Conservation (phyloP, 2,888 invertebrate species). For the Vannuccia rotundouncinata region DNA sequence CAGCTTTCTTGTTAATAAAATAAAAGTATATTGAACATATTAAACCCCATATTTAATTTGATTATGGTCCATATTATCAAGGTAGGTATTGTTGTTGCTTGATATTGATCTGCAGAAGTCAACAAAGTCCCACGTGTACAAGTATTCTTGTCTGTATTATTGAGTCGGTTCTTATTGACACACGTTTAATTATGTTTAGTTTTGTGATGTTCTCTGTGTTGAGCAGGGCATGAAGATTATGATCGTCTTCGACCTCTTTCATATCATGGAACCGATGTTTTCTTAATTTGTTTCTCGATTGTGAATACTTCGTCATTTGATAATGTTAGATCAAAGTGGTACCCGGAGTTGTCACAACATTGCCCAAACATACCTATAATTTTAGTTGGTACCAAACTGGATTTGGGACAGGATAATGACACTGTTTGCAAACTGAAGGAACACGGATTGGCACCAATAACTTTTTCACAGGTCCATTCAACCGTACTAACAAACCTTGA, state of each 20-base stretch:
- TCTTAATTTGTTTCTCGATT: constrained; percentile 38
- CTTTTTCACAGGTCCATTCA: background rate
- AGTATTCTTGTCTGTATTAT: too few relatives aligned
- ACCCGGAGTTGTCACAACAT: constrained; percentile 63
- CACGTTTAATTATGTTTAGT: too few relatives aligned
- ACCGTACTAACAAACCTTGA: too few relatives aligned
- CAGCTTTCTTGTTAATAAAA: too few relatives aligned
- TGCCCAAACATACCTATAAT: constrained; percentile 99
- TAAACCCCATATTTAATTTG: too few relatives aligned
- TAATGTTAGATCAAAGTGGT: constrained; percentile 40
- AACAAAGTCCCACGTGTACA: too few relatives aligned
- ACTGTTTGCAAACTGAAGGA: background rate
- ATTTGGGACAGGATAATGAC: constrained; percentile 69
- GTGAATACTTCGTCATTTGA: constrained; percentile 38
- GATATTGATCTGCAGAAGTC: too few relatives aligned
- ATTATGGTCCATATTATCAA: too few relatives aligned
- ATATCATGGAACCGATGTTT: constrained; percentile 34
- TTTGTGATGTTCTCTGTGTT: too few relatives aligned
- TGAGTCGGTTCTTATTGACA: too few relatives aligned
- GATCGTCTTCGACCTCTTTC: constrained; percentile 40
- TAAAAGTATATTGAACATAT: too few relatives aligned
- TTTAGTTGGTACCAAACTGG: constrained; percentile 89
- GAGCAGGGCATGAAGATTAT: constrained; percentile 43
- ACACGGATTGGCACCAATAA: background rate
- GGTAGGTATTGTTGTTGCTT: too few relatives aligned